phyloP scores from a whole-genome alignment of 2,113 vertebrate genomes.

The Trematocara marginatum region DNA sequence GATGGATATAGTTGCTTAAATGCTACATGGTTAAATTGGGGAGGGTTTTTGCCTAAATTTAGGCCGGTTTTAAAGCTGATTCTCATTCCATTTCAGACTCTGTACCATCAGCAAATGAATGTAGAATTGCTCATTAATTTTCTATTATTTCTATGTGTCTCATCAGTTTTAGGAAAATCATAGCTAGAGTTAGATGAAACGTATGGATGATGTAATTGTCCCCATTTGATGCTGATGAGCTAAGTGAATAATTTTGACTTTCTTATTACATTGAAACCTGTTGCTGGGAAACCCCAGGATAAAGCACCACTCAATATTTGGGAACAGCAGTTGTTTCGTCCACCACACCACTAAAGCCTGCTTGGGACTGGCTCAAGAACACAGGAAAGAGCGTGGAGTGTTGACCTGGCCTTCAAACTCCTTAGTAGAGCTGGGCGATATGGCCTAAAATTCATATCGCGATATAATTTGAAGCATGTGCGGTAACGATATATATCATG shows the following conservation, averaged over 20 bases:
- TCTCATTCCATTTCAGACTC: not conserved
- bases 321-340: not conserved
- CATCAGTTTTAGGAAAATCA: not conserved
- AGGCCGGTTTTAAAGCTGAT: not conserved
- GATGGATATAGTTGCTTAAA: not conserved
- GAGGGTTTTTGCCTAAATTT: fast-evolving
- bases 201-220: not conserved
- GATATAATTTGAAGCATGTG: too few relatives aligned
- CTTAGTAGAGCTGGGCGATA: not conserved
- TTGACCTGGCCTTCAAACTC: not conserved
- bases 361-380: not conserved
- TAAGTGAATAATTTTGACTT: not conserved
- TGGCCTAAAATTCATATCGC: too few relatives aligned
- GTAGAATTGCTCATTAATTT: not conserved
- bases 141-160: not conserved
- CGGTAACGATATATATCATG: too few relatives aligned
- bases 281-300: not conserved
- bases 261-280: not conserved
- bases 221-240: not conserved
- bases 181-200: not conserved
- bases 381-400: not conserved
- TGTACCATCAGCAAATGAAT: not conserved
- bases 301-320: not conserved
- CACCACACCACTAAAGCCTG: not conserved
- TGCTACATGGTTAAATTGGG: not conserved